These are phyloP conservation scores for Melolontha melolontha DNA, from an alignment of 2,888 invertebrate species.

Conservation along the genomic window DNA sequence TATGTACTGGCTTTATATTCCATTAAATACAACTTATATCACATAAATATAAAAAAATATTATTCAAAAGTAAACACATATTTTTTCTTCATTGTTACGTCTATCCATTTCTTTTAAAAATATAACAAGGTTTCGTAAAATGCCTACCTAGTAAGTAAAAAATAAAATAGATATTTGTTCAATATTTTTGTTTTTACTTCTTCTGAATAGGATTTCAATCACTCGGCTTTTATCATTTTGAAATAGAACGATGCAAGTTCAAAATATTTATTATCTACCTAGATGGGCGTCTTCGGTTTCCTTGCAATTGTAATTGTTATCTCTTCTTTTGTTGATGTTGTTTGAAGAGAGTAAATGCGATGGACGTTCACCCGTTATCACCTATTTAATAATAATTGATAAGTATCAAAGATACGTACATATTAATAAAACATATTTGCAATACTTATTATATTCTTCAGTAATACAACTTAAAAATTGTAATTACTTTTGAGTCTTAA, in stretches of 20 bases:
- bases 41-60: conserved; percentile 44
- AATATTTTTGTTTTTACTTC: conserved; percentile 26
- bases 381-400: conserved; percentile 50
- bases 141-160: conserved; percentile 39
- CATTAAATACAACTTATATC: conserved; percentile 41
- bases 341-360: conserved; percentile 51
- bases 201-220: conserved; percentile 16
- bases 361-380: conserved; percentile 60
- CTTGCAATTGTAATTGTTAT: conserved; percentile 62
- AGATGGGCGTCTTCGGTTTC: conserved; percentile 62
- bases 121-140: conserved; percentile 36
- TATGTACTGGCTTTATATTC: conserved; percentile 40
- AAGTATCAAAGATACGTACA: conserved; percentile 30
- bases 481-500: no score
- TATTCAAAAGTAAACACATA: conserved; percentile 35
- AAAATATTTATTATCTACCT: conserved; percentile 55
- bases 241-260: conserved; percentile 32
- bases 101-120: conserved; percentile 37
- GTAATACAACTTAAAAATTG: no score
- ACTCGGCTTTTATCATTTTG: neutral
- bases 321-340: conserved; percentile 54
- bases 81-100: conserved; percentile 28
- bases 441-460: no score
- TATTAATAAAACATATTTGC: conserved; percentile 15
- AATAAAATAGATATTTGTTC: conserved; percentile 28